phyloP scores from a whole-genome alignment of 2,113 vertebrate species.

The Desmodus rotundus region DNA sequence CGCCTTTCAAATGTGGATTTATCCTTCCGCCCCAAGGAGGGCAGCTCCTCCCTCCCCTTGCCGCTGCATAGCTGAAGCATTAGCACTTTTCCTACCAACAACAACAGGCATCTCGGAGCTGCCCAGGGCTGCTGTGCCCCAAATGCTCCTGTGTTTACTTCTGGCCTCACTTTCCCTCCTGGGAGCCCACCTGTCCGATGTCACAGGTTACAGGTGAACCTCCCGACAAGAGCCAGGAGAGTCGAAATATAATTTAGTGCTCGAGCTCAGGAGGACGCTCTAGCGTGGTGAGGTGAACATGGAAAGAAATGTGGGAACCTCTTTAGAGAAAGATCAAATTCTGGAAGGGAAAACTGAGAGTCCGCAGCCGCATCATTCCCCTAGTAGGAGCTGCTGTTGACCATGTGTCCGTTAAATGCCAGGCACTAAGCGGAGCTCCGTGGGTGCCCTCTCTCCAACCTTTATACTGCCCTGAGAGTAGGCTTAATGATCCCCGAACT shows the following conservation, averaged over 20 bases:
- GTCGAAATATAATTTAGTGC: not conserved
- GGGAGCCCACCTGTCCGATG: not conserved
- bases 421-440: not conserved
- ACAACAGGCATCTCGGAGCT: not conserved
- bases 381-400: not conserved
- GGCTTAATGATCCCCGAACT: not conserved
- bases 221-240: not conserved
- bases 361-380: rapidly evolving
- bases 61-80: not conserved
- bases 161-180: not conserved
- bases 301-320: not conserved
- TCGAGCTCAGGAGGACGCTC: not conserved
- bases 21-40: not conserved
- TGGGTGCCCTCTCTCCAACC: rapidly evolving
- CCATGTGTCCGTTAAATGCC: not conserved
- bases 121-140: not conserved
- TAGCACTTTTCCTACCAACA: not conserved
- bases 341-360: not conserved
- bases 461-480: not conserved
- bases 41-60: not conserved
- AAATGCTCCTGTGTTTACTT: not conserved
- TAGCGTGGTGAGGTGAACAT: not conserved
- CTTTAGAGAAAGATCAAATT: not conserved
- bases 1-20: not conserved
- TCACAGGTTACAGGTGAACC: not conserved